A percentile compares a stretch with the other conserved stretches of the same genome.
phyloP scores from a whole-genome alignment of 2,888 invertebrate species.

The Allacma fusca region DNA sequence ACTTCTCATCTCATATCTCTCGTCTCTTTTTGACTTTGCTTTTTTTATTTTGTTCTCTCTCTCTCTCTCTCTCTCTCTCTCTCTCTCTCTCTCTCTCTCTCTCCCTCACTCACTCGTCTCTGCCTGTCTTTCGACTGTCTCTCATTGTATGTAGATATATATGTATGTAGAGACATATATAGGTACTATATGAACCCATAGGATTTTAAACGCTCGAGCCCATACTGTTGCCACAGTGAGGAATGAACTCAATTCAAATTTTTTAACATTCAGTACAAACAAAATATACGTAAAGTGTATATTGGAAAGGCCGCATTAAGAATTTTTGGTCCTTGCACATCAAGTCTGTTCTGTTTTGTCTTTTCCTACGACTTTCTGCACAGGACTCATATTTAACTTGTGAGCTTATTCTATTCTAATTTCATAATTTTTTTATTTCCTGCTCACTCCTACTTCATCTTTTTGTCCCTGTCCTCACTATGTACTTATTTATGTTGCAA shows the following conservation, averaged over 20 bases:
- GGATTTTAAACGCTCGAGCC: no score
- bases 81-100: neutral
- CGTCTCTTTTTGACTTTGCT: constrained; percentile 28
- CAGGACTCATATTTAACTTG: neutral
- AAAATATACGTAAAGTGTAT: no score
- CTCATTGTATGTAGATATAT: no score
- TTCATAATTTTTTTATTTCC: constrained; percentile 12
- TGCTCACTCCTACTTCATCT: neutral
- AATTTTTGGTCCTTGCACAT: no score
- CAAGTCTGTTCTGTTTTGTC: no score
- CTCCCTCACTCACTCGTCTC: neutral
- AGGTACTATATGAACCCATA: no score
- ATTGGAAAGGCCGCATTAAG: no score
- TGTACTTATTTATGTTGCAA: neutral
- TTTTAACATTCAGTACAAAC: no score
- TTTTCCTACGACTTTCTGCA: no score
- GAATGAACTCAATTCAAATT: no score
- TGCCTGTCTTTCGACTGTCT: neutral
- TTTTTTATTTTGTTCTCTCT: constrained; percentile 10
- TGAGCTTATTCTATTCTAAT: neutral
- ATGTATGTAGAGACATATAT: no score
- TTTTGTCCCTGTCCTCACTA: neutral
- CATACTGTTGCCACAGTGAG: no score
- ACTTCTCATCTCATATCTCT: constrained; percentile 40
- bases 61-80: constrained; percentile 10